These are phyloP conservation scores for Morelia viridis DNA, from an alignment of 2,797 vertebrate species.

Conservation along the genomic window DNA sequence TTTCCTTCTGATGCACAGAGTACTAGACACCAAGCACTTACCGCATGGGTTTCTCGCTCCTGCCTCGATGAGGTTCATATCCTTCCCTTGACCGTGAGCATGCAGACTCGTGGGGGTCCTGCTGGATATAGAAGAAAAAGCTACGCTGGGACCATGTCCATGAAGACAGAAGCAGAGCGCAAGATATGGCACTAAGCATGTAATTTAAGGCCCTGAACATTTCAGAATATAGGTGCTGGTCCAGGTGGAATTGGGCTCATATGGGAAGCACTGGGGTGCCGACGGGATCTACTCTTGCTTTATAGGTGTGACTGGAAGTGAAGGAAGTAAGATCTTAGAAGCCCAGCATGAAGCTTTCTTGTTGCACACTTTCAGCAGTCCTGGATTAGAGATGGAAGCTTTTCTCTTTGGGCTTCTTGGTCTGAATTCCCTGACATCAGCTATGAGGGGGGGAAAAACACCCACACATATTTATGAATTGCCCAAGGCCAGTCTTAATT, in stretches of 20 bases:
- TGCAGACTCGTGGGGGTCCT: conserved; percentile 75
- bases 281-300: not conserved
- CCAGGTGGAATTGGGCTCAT: not conserved
- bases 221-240: no score
- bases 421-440: not conserved
- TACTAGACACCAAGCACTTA: conserved; percentile 55
- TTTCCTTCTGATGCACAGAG: fast-evolving
- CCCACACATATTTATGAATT: not conserved
- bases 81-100: conserved; percentile 84
- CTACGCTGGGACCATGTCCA: not conserved
- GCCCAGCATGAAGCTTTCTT: not conserved
- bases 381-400: not conserved
- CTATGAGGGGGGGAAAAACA: not conserved
- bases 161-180: no score
- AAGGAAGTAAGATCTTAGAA: not conserved
- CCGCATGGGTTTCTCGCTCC: conserved; percentile 83
- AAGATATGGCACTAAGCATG: fast-evolving
- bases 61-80: conserved; percentile 80
- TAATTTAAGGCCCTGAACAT: not conserved
- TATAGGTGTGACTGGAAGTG: not conserved
- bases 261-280: not conserved
- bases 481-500: not conserved
- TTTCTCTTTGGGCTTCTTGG: not conserved
- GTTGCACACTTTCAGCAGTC: not conserved
- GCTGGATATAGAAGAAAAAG: conserved; percentile 66